Evolutionary conservation across 2,113 vertebrate species (phyloP), one percentile per base, ranked within the genome.

Genomic region (Anser cygnoides): DNA sequence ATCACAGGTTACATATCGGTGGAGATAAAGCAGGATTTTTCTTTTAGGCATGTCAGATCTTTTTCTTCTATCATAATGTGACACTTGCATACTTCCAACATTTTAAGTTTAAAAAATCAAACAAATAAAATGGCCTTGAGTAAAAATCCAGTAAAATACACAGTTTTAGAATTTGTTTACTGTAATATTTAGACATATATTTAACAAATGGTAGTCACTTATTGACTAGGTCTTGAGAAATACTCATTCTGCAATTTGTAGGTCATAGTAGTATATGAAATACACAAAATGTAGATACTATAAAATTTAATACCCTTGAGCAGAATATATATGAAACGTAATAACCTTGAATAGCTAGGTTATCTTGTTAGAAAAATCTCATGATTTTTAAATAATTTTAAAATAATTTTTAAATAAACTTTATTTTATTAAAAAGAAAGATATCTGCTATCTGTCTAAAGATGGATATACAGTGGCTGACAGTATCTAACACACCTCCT

Each of bases 401-500:
- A 49, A 21, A 49, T 21, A 22, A 49, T 11, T 49, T 21, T 49
- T 49, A 49, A 65, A 11, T 55, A n/a, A 33, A 12, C 2, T 41
- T 54, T 39, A 35, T 83, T 71, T 43, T 49, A 49, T 29, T 16
- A 19, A 50, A 49, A 46, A 28, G 25, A 39, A 63, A 49, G 8
- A 9, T 25, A 29, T 23, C 37, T 26, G 35, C 10, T 39, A 6
- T 49, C 46, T 49, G 46, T 49, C 46, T 49, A 49, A 76, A 73
- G 7, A 44, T 25, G 2, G 15, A 37, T 22, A 54, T 37, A 35
- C 59, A 37, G 35, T 37, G 35, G 23, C 7, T 33, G 25, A 57
- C 3, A 33, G 8, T 0, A 2, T 6, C 7, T 84, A 43, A 54
- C 10, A 65, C 5, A 71, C 3, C 4, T 39, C 8, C 4, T 67